These are phyloP conservation scores for Mycteria americana DNA, from an alignment of 2,797 vertebrate genomes.

Conservation along the genomic window DNA sequence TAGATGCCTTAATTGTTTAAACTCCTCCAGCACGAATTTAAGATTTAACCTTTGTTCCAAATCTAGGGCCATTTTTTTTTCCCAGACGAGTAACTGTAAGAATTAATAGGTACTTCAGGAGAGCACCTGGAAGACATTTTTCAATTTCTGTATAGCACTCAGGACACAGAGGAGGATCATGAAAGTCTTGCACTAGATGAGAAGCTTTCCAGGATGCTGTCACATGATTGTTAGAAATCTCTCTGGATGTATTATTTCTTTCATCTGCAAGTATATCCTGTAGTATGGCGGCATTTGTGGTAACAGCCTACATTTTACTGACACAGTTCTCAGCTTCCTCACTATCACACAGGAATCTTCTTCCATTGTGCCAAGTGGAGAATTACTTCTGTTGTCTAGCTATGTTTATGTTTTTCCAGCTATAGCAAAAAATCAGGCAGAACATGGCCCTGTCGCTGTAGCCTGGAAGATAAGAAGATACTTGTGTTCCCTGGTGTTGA, in stretches of 20 bases:
- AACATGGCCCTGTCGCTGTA: background rate
- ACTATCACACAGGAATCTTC: background rate
- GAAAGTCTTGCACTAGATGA: background rate
- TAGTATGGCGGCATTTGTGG: background rate
- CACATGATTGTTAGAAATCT: background rate
- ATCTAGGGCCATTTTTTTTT: background rate
- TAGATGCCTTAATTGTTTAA: background rate
- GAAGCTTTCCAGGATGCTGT: background rate
- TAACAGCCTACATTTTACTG: background rate
- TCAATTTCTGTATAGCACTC: background rate
- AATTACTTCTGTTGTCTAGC: background rate
- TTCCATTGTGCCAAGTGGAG: background rate
- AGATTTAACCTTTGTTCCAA: background rate
- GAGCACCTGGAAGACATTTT: background rate
- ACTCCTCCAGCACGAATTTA: background rate
- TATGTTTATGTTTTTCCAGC: background rate
- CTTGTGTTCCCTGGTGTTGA: background rate
- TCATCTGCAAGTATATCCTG: background rate
- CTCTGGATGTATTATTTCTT: background rate
- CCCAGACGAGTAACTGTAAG: background rate
- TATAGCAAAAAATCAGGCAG: background rate
- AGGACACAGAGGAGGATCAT: background rate
- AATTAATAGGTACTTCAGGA: background rate
- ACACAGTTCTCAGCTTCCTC: background rate
- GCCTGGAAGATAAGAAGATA: background rate